Percentiles rank a stretch among this genome's conserved stretches.
Conservation (phyloP, 2,113 vertebrate genomes). For the Neodontobutis hainanensis region DNA sequence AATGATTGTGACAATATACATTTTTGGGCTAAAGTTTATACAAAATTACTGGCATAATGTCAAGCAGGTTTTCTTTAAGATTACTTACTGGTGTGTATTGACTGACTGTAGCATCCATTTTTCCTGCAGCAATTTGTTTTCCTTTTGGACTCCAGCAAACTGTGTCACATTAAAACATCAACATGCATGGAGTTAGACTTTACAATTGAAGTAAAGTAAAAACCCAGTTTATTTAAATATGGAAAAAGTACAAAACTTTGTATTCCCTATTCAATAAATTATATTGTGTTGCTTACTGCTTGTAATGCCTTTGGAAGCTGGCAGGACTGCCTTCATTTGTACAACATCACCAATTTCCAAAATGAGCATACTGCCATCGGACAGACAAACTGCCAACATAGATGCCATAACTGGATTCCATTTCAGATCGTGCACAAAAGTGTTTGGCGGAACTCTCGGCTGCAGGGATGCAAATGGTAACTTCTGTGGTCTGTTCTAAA, state of each 20-base stretch:
- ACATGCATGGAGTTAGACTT: too few relatives aligned
- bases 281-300: conserved; percentile 80
- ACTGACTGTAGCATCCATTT: conserved; percentile 89
- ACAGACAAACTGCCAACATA: conserved; percentile 86
- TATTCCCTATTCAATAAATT: too few relatives aligned
- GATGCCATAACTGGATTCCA: conserved; percentile 87
- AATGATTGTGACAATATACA: too few relatives aligned
- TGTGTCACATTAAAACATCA: conserved; percentile 52
- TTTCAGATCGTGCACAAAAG: conserved; percentile 87
- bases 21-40: too few relatives aligned
- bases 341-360: conserved; percentile 86
- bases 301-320: conserved; percentile 83
- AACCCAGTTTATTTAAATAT: too few relatives aligned
- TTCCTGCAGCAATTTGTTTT: conserved; percentile 93
- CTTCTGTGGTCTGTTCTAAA: conserved; percentile 85
- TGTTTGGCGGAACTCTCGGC: conserved; percentile 70
- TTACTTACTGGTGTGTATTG: conserved; percentile 94
- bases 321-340: conserved; percentile 81
- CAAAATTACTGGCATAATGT: not conserved
- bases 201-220: too few relatives aligned
- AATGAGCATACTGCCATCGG: conserved; percentile 89
- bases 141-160: conserved; percentile 99
- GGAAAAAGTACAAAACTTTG: too few relatives aligned
- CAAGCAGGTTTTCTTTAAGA: not conserved
- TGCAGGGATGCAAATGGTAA: conserved; percentile 84